These are phyloP conservation scores for Tetramorium parvispinum DNA, from an alignment of 1,140 invertebrate species.

Conservation along the genomic window DNA sequence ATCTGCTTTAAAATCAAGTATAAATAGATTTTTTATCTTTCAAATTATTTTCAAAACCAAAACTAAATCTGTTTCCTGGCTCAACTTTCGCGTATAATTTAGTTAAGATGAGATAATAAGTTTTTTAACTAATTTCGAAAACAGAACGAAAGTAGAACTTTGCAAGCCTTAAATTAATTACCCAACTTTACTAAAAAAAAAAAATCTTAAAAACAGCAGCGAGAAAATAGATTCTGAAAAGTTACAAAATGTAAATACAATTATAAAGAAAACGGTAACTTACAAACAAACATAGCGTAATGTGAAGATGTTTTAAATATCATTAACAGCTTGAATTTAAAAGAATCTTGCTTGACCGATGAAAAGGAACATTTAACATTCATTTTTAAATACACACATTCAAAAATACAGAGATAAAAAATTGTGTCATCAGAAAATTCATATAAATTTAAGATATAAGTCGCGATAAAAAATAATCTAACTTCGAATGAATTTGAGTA, in stretches of 20 bases:
- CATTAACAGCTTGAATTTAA: background rate
- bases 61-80: background rate
- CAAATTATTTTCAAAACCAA: background rate
- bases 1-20: background rate
- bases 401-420: background rate
- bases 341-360: background rate
- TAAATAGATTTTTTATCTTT: background rate
- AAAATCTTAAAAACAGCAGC: background rate
- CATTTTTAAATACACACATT: background rate
- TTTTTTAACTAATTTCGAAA: conserved; percentile 17
- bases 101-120: background rate
- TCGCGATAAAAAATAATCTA: conserved; percentile 2
- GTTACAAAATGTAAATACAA: background rate
- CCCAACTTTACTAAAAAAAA: background rate
- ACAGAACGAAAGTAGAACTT: background rate
- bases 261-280: background rate
- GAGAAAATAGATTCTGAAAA: background rate
- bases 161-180: conserved; percentile 5
- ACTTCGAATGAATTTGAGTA: background rate
- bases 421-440: background rate
- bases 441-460: background rate
- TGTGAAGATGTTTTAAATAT: background rate
- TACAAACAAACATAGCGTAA: background rate
- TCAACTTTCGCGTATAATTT: background rate
- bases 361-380: too few relatives aligned